phyloP scores from a whole-genome alignment of 2,797 vertebrate genomes.

The Loriculus beryllinus region DNA sequence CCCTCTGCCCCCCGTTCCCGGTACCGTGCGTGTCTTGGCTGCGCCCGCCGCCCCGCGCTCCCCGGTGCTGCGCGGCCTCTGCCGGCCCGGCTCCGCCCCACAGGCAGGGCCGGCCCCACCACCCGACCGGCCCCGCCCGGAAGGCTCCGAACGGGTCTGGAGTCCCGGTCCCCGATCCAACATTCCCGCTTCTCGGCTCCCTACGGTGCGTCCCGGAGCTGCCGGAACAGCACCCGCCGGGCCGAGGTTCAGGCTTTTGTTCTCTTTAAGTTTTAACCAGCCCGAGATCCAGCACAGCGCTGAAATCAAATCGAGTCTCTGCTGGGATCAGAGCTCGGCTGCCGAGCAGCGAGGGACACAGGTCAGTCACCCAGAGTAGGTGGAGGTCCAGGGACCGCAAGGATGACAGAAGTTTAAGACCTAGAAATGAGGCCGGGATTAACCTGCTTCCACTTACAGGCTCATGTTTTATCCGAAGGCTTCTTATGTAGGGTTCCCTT shows the following conservation, averaged over 20 bases:
- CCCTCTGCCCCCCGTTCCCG: background rate
- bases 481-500: background rate
- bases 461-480: background rate
- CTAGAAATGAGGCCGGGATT: background rate
- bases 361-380: rapidly evolving
- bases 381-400: background rate
- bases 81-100: background rate
- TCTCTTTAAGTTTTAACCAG: background rate
- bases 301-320: rapidly evolving
- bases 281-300: background rate
- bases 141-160: background rate
- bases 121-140: background rate
- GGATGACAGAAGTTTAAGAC: background rate
- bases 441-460: background rate
- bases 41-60: background rate
- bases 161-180: background rate
- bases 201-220: background rate
- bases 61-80: background rate
- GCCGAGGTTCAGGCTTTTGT: background rate
- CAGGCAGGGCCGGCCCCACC: background rate
- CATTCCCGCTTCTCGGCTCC: rapidly evolving
- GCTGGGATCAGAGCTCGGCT: background rate
- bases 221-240: background rate
- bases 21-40: background rate
- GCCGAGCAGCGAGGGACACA: no score